Evolutionary conservation across 2,888 invertebrate species (phyloP).

Genomic region (Napeogenes sylphis): DNA sequence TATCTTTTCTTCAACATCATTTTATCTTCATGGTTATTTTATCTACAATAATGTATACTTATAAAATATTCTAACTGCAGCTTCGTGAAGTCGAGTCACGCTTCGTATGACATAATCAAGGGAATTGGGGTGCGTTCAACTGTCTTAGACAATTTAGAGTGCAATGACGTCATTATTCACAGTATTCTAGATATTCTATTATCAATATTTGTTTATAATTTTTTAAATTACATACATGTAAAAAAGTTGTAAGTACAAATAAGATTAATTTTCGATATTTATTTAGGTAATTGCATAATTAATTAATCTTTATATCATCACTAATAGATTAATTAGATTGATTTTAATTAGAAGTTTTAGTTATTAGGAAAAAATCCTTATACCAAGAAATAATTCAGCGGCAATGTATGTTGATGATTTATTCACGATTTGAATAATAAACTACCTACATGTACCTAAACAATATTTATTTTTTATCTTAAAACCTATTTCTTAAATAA

Average conservation of each 20-base stretch:
- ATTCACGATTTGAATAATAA: background rate
- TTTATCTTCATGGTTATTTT: too few relatives aligned
- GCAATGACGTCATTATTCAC: conserved; percentile 8
- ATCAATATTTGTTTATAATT: background rate
- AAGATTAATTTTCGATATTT: too few relatives aligned
- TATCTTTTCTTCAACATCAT: too few relatives aligned
- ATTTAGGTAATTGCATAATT: too few relatives aligned
- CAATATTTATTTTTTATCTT: too few relatives aligned
- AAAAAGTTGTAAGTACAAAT: too few relatives aligned
- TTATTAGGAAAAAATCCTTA: too few relatives aligned
- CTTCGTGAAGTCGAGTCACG: conserved; percentile 18
- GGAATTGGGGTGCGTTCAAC: conserved; percentile 13
- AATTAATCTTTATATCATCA: background rate
- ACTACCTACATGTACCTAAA: conserved; percentile 7
- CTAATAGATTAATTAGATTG: conserved; percentile 11
- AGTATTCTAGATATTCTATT: background rate
- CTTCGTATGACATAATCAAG: conserved; percentile 11
- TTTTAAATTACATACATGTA: too few relatives aligned
- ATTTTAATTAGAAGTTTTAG: background rate
- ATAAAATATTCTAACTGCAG: background rate
- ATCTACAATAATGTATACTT: too few relatives aligned
- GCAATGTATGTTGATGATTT: too few relatives aligned
- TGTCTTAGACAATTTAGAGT: conserved; percentile 8
- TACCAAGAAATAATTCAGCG: too few relatives aligned
- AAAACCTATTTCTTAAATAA: too few relatives aligned